A percentile compares a stretch with the other conserved stretches of the same genome.
These are phyloP conservation scores for Halcyon leucocephala DNA, from an alignment of 2,797 vertebrate species.

Conservation along the genomic window DNA sequence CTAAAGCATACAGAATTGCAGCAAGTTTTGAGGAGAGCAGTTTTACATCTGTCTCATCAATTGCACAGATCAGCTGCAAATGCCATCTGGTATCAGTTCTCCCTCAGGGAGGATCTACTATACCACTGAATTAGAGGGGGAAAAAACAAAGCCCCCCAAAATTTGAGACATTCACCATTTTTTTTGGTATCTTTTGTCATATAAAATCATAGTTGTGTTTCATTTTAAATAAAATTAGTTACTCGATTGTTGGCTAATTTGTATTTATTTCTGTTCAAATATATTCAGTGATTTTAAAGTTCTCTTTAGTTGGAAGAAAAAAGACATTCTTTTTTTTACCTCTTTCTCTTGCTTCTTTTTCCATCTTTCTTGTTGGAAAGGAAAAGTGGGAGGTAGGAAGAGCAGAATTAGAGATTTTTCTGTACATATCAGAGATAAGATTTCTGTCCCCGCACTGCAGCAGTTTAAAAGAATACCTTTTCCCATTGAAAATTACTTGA, in stretches of 20 bases:
- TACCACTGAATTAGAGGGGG: neutral
- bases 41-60: conserved; percentile 69
- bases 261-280: conserved; percentile 61
- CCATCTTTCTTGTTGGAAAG: conserved; percentile 39
- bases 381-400: conserved; percentile 59
- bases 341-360: conserved; percentile 43
- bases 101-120: neutral
- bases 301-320: conserved; percentile 20
- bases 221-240: conserved; percentile 63
- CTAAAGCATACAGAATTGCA: neutral
- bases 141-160: neutral
- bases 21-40: neutral
- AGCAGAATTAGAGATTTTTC: conserved; percentile 18
- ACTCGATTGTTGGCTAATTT: conserved; percentile 53
- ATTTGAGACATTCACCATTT: conserved; percentile 3
- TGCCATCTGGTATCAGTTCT: neutral
- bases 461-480: neutral
- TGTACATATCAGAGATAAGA: neutral
- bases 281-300: conserved; percentile 27
- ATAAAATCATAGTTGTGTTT: conserved; percentile 37
- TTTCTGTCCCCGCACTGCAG: neutral
- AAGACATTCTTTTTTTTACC: neutral
- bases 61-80: conserved; percentile 6
- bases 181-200: neutral
- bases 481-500: neutral